A percentile compares a stretch with the other conserved stretches of the same genome.
Evolutionary conservation across 1,140 invertebrate genomes (phyloP).

Genomic region (Centruroides sculpturatus): DNA sequence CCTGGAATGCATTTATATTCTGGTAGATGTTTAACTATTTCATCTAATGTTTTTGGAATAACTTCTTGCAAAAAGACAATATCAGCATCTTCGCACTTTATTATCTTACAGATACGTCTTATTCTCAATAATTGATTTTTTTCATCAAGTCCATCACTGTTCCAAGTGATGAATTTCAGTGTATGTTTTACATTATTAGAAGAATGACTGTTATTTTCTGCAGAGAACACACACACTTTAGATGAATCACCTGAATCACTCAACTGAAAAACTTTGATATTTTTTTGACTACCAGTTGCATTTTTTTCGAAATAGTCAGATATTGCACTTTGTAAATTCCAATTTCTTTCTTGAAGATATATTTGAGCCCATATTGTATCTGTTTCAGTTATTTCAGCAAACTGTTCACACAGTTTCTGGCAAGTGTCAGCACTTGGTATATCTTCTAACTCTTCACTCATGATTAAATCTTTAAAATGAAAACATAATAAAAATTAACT

Average conservation of each 20-base stretch:
- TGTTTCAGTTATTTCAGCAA: constrained; percentile 38
- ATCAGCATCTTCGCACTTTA: constrained; percentile 34
- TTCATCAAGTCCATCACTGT: constrained; percentile 45
- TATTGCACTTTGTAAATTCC: constrained; percentile 33
- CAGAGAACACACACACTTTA: too few species aligned
- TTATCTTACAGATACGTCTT: constrained; percentile 34
- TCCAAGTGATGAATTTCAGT: constrained; percentile 40
- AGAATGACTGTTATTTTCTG: too few species aligned
- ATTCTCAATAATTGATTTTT: constrained; percentile 38
- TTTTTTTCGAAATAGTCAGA: too few species aligned
- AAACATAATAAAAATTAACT: too few species aligned
- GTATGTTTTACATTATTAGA: not conserved
- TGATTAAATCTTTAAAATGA: too few species aligned
- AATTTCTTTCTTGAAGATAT: constrained; percentile 38
- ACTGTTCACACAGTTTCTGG: constrained; percentile 32
- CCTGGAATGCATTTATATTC: constrained; percentile 30
- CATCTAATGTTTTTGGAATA: constrained; percentile 29
- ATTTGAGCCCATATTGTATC: constrained; percentile 40
- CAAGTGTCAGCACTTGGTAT: constrained; percentile 30
- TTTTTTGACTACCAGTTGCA: too few species aligned
- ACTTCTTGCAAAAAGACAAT: constrained; percentile 49
- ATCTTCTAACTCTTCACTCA: constrained; percentile 6
- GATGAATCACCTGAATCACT: too few species aligned
- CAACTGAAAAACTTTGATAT: too few species aligned
- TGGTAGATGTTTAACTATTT: constrained; percentile 26